Evolutionary conservation across 2,797 vertebrate species (phyloP), one percentile per base, ranked within the genome.

Genomic region (Bucorvus abyssinicus): DNA sequence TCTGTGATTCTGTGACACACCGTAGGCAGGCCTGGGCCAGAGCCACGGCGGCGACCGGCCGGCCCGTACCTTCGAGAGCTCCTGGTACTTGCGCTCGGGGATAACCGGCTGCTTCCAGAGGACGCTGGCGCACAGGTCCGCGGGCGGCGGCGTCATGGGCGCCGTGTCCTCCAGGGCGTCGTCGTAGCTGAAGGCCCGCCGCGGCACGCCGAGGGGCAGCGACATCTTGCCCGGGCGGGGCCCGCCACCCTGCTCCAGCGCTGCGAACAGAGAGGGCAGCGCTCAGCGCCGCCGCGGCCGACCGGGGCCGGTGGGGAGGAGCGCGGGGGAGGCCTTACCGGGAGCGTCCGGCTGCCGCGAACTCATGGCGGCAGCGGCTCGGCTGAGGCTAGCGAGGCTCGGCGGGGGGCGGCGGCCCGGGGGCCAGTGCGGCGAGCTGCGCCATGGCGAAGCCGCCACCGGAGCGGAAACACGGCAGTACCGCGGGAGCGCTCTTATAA

Each of bases 21-120:
- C 38, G 12, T 12, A 40, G 12, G 38, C 38, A 49, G 21, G 13
- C 50, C 69, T 1, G 13, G 18, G 15, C 38, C 49, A 3, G 8
- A 9, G 34, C 75, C 38, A 12, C 38, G 4, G 11, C 26, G 7
- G 34, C 42, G 34, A n/a, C 24, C 1, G 49, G 79, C 36, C 24
- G 7, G 57, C 21, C 71, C 47, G 56, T 97, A 99, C 99, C 99
- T 99, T 98, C 67, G 98, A 98, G 44, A 99, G 98, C 75, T 98
- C 98, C 69, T 98, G 98, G 96, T 99, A 99, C 97, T 98, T 99
- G 97, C 98, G 98, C 89, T 98, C 98, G 8, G 99, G 99, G 91
- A 99, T 98, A 88, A 99, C 97, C 6, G 99, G 99, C 32, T 98
- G 98, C 95, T 98, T 99, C 99, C 99, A 99, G 13, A 99, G 96